phyloP scores from a whole-genome alignment of 2,888 invertebrate species.

The Dexiosoma caninum region DNA sequence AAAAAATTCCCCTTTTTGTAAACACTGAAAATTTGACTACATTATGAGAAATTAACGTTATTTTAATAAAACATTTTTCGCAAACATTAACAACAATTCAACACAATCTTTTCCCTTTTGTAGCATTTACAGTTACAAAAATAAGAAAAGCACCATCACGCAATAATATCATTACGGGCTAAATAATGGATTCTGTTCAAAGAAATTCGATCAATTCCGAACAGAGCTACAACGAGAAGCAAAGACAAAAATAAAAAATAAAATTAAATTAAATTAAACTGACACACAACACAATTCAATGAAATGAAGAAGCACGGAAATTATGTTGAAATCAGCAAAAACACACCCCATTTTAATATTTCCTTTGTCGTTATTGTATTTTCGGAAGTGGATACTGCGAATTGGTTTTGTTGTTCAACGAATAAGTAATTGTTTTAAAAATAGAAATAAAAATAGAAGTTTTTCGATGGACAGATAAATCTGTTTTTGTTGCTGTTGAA shows the following conservation, averaged over 20 bases:
- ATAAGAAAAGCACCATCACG: slow-evolving; percentile 51
- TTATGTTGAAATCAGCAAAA: slow-evolving; percentile 15
- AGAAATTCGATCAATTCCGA: slow-evolving; percentile 58
- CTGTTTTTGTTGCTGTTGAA: slow-evolving; percentile 35
- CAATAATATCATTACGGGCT: slow-evolving; percentile 60
- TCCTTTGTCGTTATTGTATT: slow-evolving; percentile 18
- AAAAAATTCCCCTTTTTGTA: not conserved
- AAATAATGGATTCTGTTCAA: slow-evolving; percentile 51
- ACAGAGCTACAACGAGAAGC: not conserved
- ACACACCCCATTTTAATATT: slow-evolving; percentile 56
- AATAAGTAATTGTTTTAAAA: slow-evolving; percentile 30
- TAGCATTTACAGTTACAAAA: not conserved
- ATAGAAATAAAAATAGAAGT: slow-evolving; percentile 4
- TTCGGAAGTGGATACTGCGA: slow-evolving; percentile 14
- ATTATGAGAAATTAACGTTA: slow-evolving; percentile 42
- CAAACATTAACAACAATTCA: slow-evolving; percentile 51
- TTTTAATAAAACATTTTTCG: slow-evolving; percentile 53
- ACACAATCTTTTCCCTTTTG: slow-evolving; percentile 36
- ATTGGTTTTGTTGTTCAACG: not conserved
- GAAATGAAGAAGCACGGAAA: not conserved
- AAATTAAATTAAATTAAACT: not conserved
- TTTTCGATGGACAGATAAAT: slow-evolving; percentile 46
- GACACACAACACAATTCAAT: not conserved
- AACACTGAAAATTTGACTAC: slow-evolving; percentile 36
- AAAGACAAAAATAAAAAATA: slow-evolving; percentile 2